Percentiles rank a stretch among this genome's conserved stretches.
Conservation (phyloP, 2,113 vertebrate genomes). For the Prunella himalayana region DNA sequence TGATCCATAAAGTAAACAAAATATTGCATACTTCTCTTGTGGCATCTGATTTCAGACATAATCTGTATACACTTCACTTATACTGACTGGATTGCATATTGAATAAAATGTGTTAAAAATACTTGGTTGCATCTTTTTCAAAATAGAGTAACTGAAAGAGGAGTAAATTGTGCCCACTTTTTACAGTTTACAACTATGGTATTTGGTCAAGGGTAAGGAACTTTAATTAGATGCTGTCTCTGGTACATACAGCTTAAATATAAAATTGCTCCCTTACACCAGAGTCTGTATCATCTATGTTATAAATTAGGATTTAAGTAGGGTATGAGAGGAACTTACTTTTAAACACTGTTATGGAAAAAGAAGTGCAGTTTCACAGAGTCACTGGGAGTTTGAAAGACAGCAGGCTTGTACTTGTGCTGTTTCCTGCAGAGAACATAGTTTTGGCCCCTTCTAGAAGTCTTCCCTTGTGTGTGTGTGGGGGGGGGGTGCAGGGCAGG, state of each 20-base stretch:
- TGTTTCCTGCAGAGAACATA: background rate
- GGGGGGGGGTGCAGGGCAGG: accelerated
- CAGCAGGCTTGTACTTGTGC: background rate
- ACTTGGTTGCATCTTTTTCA: background rate
- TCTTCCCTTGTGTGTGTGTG: no score
- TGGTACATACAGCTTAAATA: background rate
- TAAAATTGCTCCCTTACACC: background rate
- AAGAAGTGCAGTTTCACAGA: background rate
- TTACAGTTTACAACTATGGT: background rate
- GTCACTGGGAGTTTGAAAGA: background rate
- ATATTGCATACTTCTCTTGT: background rate
- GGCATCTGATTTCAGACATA: background rate
- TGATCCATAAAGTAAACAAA: background rate
- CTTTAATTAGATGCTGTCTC: background rate
- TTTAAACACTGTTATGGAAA: background rate
- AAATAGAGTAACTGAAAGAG: background rate
- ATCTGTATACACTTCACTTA: background rate
- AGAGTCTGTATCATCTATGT: background rate
- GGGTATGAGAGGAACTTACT: background rate
- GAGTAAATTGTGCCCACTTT: background rate
- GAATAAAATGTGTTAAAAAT: background rate
- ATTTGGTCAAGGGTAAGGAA: background rate
- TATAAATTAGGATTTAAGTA: background rate
- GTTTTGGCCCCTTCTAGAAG: background rate
- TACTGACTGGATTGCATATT: background rate